Conservation (phyloP, 2,113 vertebrate genomes). For the crab-eating macaque (Macaca fascicularis) region DNA sequence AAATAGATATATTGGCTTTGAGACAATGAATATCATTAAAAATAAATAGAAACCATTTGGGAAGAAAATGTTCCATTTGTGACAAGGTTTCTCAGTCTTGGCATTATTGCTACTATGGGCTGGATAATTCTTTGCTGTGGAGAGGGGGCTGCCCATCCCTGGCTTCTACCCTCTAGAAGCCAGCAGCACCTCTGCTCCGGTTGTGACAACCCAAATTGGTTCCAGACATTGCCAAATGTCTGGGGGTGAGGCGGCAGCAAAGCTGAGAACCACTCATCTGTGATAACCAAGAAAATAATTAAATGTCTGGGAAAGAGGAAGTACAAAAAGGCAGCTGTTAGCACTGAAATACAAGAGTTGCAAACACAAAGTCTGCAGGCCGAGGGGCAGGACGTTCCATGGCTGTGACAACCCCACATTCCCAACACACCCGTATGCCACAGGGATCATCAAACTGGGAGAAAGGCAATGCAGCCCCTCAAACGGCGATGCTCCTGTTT, state of each 20-base stretch:
- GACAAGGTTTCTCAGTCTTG: neutral
- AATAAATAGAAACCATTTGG: neutral
- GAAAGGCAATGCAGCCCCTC: neutral
- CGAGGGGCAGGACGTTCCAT: neutral
- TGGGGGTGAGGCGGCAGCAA: accelerated
- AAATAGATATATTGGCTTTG: neutral
- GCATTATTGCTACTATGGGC: neutral
- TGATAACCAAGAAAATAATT: neutral
- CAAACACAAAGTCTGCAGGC: neutral
- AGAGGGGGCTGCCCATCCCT: neutral
- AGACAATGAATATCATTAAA: neutral
- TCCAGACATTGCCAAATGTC: neutral
- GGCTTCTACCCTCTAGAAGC: neutral
- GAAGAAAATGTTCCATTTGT: neutral
- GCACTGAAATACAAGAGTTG: neutral
- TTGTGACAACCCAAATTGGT: neutral
- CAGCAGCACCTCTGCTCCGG: neutral
- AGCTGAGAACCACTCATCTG: neutral
- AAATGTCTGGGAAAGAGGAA: neutral
- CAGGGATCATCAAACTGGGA: neutral
- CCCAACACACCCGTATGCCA: neutral
- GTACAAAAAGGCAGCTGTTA: neutral
- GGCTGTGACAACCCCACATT: neutral
- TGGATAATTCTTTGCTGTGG: neutral
- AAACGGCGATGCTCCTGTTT: neutral